Conservation (phyloP, 2,113 vertebrate species). For the Hyperopisus bebe region DNA sequence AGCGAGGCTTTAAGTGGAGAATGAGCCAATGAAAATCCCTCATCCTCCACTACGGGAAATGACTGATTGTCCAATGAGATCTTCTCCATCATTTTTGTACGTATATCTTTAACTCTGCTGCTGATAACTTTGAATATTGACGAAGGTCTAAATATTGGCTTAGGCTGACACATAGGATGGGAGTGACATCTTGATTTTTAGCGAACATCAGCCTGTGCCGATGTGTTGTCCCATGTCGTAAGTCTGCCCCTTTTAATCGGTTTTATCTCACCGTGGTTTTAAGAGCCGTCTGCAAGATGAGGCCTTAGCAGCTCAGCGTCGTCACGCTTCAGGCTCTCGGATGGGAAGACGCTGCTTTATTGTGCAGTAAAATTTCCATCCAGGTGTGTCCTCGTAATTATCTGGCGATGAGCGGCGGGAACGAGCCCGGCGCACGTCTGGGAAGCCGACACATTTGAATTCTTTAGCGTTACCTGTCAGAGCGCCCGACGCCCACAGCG, state of each 20-base stretch:
- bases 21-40: neutral
- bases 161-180: neutral
- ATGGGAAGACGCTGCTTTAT: constrained; percentile 10
- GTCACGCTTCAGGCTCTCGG: neutral
- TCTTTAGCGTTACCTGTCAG: neutral
- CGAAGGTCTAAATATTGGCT: neutral
- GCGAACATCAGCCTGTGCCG: neutral
- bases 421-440: constrained; percentile 24
- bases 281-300: neutral
- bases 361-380: constrained; percentile 29
- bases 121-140: neutral
- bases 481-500: too few relatives aligned
- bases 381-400: constrained; percentile 44
- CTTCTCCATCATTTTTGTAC: neutral
- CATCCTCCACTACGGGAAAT: neutral
- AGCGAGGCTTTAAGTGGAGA: neutral
- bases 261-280: neutral
- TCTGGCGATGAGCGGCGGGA: constrained; percentile 31
- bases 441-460: constrained; percentile 20
- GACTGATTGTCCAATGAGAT: neutral
- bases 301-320: neutral
- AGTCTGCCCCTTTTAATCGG: neutral
- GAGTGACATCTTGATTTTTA: neutral
- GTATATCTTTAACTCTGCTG: neutral
- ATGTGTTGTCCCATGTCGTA: neutral